Evolutionary conservation across 2,113 vertebrate species (phyloP).

Genomic region (Leucosticte australis): DNA sequence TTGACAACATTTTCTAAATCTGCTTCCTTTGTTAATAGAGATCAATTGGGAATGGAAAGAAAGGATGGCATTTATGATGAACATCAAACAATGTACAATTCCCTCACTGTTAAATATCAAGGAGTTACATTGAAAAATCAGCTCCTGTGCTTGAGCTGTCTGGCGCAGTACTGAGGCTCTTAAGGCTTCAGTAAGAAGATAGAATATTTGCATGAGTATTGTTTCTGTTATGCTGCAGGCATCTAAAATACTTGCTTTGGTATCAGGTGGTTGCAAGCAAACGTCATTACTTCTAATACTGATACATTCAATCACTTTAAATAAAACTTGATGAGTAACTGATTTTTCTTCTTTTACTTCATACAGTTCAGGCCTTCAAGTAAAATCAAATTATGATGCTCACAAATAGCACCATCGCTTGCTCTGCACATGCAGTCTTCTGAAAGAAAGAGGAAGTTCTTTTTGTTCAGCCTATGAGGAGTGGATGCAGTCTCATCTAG

Average conservation of each 20-base stretch:
- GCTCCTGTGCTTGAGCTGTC: neutral
- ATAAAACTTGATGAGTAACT: slow-evolving; percentile 64
- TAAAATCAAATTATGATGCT: neutral
- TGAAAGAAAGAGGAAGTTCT: neutral
- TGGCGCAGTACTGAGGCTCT: neutral
- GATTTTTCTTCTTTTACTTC: neutral
- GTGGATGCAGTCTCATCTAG: neutral
- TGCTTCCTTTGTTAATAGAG: neutral
- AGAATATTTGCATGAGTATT: slow-evolving; percentile 63
- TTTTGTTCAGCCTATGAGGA: neutral
- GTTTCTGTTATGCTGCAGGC: slow-evolving; percentile 38
- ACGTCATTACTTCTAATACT: slow-evolving; percentile 52
- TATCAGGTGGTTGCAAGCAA: slow-evolving; percentile 45
- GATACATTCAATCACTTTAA: slow-evolving; percentile 53
- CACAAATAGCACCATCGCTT: neutral
- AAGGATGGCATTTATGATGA: neutral
- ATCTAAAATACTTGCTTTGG: slow-evolving; percentile 28
- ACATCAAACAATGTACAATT: neutral
- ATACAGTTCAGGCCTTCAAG: neutral
- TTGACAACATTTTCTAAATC: neutral
- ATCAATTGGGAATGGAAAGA: neutral
- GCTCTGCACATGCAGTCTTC: neutral
- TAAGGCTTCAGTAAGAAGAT: neutral
- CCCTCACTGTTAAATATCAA: neutral
- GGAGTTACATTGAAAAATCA: neutral